Evolutionary conservation across 2,797 vertebrate species (phyloP), one percentile per base, ranked within the genome.

Genomic region (Chiroxiphia lanceolata): DNA sequence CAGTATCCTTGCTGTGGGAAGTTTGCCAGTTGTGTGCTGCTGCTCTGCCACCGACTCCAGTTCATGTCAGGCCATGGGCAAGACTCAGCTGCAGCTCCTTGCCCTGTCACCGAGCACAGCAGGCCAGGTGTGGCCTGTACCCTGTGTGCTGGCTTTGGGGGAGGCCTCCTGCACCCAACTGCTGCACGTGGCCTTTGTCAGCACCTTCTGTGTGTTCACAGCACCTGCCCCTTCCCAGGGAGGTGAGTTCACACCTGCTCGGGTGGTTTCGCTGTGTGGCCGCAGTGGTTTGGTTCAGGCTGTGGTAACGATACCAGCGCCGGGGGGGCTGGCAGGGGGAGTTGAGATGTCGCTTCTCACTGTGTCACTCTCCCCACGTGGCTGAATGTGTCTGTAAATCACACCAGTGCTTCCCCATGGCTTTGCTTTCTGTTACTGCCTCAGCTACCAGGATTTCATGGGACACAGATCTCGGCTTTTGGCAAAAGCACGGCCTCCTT

Each of bases 351-450:
- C 71, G 54, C 80, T 92, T 85, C 78, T 80, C 29, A 14, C 60
- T 13, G 3, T 77, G 26, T 47, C 57, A 2, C 25, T 42, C 81
- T 96, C 88, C 71, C 47, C 53, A 54, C 53, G 86, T 71, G 78
- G 64, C 67, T 90, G 84, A 80, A 72, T 69, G 53, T 85, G 75
- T 57, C 83, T 68, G 83, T 87, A 89, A 94, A 93, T 85, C 86
- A 80, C 61, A 51, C 68, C 75, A 77, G 20, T 87, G 78, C 80
- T 92, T 94, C 90, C 88, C 81, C 0, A 3, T 67, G 83, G 83
- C 68, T 90, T 94, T 82, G 59, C 87, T 89, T 95, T 93, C 83
- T 74, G 38, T 75, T 90, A 5, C 53, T 20, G 36, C 48, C 70
- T 89, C 57, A 16, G 74, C 86, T 96, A 81, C 78, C 71, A 77